Evolutionary conservation across 2,888 invertebrate genomes (phyloP), one percentile per base, ranked within the genome.

Genomic region (Drosophila pullipes): DNA sequence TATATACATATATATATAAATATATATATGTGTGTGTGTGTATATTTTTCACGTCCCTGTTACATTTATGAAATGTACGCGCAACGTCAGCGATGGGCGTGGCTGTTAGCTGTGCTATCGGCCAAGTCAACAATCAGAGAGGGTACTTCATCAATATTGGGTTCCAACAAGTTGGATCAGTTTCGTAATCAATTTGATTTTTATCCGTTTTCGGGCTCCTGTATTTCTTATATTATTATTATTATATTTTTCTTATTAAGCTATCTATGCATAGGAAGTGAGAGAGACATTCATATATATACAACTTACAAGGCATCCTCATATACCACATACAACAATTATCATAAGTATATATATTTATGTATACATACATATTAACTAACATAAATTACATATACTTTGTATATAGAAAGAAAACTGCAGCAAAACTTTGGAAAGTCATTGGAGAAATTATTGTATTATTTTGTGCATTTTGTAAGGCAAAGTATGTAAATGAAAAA

Each of bases 1-100:
- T 60, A 47, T 13, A 47, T 22, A 7, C 11, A 44, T 22, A 44
- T 44, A 44, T 44, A 39, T 18, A 18, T 18, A 9, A 9, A 41
- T n/a, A 44, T 22, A 13, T 22, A 22, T 44, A 13, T 44, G 1
- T 13, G 11, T 22, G 1, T 44, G 1, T 44, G 13, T 47, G 22
- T 47, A 47, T 67, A 74, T 18, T 41, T 72, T 68, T 74, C 90
- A 88, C 83, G 85, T 88, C 81, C 81, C 75, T 81, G 66, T 55
- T 76, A 88, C 85, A 85, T 85, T 85, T 85, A 74, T 85, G 85
- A 85, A 85, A 85, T 85, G 85, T 85, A 83, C 74, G 85, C 76
- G 74, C 69, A 74, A 52, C 49, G 41, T 44, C 58, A 64, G 65
- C 63, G 30, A 58, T 69, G 44, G 59, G 63, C 63, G 50, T 66